Evolutionary conservation across 1,140 invertebrate genomes (phyloP), one percentile per base, ranked within the genome.

Genomic region (Reticulitermes speratus): DNA sequence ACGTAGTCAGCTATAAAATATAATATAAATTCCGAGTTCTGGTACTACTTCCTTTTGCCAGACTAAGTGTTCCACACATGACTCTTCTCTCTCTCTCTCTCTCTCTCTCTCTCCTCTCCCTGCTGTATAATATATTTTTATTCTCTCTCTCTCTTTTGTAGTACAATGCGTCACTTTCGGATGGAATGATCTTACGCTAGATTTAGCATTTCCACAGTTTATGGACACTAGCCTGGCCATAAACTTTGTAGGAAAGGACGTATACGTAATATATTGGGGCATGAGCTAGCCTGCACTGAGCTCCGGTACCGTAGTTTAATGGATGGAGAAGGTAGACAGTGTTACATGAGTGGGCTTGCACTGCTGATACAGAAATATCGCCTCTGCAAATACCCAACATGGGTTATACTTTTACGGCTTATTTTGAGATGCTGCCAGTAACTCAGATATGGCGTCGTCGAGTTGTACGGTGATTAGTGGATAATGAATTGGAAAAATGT

Each of bases 101-200:
- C 19, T 30, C 45, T 30, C 21, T 30, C 83, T 11, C 44, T 32
- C 23, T 52, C 83, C 23, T 11, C 48, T 23, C 23, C 48, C 83
- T 52, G 7, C 45, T 44, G 6, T 48, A 30, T 45, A 45, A 59
- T 75, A 44, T 81, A 30, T 69, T 23, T 30, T 38, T 45, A 30
- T 7, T 32, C 55, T 44, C 55, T 30, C 59, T 45, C 85, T 45
- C 25, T 65, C 44, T 21, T 32, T 59, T 85, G 38, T 59, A 82
- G 85, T 38, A 65, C 90, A 89, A 92, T 92, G 91, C 90, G 91
- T 91, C 91, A 91, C 91, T 91, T 91, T 92, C 91, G 90, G 91
- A 90, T 91, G 91, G 91, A 89, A 91, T 91, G 91, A 90, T 91
- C 90, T 91, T 90, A 91, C 91, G 91, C 89, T 91, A 91, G 91